phyloP scores from a whole-genome alignment of 2,888 invertebrate genomes.

The Spodoptera littoralis region DNA sequence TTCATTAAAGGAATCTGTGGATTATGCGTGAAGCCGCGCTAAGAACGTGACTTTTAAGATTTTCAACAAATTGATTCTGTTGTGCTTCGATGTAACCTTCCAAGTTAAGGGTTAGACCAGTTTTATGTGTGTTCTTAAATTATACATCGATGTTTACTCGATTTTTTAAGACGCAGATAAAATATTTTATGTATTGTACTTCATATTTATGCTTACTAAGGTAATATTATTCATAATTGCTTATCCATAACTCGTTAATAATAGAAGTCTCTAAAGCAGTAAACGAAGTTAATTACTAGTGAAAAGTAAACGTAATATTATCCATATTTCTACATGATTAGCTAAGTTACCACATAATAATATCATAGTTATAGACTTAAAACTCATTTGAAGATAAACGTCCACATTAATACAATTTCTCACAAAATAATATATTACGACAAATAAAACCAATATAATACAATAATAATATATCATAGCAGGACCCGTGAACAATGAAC shows the following conservation, averaged over 20 bases:
- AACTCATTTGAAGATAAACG: background rate
- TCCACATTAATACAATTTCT: background rate
- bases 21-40: constrained; percentile 79
- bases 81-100: constrained; percentile 62
- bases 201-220: too few relatives aligned
- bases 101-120: constrained; percentile 62
- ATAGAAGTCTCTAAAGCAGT: too few relatives aligned
- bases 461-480: constrained; percentile 13
- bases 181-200: constrained; percentile 12
- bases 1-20: constrained; percentile 77
- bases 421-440: background rate
- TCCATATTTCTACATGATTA: too few relatives aligned
- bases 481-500: constrained; percentile 16
- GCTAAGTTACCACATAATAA: too few relatives aligned
- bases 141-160: constrained; percentile 51
- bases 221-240: too few relatives aligned
- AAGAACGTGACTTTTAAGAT: constrained; percentile 76
- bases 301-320: too few relatives aligned
- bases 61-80: constrained; percentile 71
- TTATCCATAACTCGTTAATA: too few relatives aligned
- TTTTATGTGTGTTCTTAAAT: constrained; percentile 60
- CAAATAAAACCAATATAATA: background rate
- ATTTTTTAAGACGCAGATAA: constrained; percentile 34
- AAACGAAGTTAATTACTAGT: too few relatives aligned
- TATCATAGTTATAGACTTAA: too few relatives aligned